These are phyloP conservation scores for Heterohyrax brucei DNA, from an alignment of 2,797 vertebrate species.

Conservation along the genomic window DNA sequence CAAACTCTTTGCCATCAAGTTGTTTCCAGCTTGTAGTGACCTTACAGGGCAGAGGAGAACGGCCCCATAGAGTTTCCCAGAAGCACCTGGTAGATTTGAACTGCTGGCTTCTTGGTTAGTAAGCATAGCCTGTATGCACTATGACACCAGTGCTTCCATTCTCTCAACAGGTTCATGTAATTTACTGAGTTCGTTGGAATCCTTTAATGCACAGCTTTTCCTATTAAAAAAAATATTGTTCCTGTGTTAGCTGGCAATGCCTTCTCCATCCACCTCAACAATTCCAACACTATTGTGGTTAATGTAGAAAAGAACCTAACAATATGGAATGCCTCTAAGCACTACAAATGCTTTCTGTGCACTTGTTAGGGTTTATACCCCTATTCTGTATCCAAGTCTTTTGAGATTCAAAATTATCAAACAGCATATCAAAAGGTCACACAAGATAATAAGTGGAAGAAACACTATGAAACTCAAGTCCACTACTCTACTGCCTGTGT, in stretches of 20 bases:
- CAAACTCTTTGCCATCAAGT: no score
- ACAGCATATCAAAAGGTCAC: neutral
- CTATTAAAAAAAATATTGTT: neutral
- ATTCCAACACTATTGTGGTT: neutral
- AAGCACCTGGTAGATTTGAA: no score
- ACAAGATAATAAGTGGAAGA: neutral
- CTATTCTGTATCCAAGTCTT: neutral
- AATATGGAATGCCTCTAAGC: neutral
- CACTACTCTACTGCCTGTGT: neutral
- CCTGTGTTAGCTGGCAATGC: neutral
- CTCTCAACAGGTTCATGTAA: neutral
- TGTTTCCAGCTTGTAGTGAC: no score
- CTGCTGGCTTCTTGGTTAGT: no score
- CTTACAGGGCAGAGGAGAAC: no score
- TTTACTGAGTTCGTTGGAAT: neutral
- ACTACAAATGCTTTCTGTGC: neutral
- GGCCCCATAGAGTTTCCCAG: no score
- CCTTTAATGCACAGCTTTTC: neutral
- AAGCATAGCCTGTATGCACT: no score
- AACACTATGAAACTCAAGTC: neutral
- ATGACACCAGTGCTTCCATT: neutral
- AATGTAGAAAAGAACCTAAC: neutral
- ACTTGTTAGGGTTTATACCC: neutral
- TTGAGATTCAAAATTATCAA: neutral
- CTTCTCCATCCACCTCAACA: neutral